These are phyloP conservation scores for Alca torda DNA, from an alignment of 2,797 vertebrate genomes.

Conservation along the genomic window DNA sequence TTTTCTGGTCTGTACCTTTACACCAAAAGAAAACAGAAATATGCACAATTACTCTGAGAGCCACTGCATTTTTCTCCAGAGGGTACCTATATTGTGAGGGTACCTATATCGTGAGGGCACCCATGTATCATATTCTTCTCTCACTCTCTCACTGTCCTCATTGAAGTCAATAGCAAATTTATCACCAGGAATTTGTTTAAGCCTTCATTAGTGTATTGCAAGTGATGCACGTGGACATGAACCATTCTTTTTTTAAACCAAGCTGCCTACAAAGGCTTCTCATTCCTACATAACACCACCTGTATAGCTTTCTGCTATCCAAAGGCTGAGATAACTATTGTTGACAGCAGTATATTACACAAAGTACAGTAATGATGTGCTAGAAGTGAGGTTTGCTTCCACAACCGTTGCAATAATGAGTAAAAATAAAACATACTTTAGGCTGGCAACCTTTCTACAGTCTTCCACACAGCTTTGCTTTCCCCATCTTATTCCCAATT, in stretches of 20 bases:
- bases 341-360: neutral
- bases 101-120: neutral
- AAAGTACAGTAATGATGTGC: neutral
- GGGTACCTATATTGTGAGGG: neutral
- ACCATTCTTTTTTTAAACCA: neutral
- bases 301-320: neutral
- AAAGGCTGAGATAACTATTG: neutral
- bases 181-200: neutral
- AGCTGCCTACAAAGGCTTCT: neutral
- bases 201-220: neutral
- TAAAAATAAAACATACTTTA: neutral
- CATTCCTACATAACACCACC: neutral
- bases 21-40: neutral
- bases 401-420: neutral
- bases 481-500: neutral
- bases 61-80: neutral
- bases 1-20: neutral
- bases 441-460: neutral
- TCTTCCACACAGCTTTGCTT: neutral
- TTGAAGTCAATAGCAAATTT: neutral
- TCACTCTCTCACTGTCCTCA: neutral
- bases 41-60: neutral
- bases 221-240: neutral
- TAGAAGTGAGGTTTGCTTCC: slow-evolving; percentile 14
- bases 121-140: neutral